phyloP scores from a whole-genome alignment of 2,888 invertebrate species.

The Tenthredo scrophulariae region DNA sequence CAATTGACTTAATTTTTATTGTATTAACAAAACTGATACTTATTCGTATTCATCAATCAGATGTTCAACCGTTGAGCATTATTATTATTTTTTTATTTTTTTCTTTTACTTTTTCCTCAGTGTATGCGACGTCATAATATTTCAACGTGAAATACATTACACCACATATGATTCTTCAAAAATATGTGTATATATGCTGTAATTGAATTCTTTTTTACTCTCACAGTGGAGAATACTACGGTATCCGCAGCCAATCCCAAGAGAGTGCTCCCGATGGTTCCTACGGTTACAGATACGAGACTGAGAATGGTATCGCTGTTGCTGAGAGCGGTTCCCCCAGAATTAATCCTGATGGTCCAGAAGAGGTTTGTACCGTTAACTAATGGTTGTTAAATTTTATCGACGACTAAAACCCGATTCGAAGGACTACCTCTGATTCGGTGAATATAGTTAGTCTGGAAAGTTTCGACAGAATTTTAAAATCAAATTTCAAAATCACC shows the following conservation, averaged over 20 bases:
- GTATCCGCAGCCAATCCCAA: conserved; percentile 70
- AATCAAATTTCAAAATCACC: neutral
- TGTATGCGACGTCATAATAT: neutral
- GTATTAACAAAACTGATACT: neutral
- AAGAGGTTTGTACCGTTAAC: conserved; percentile 64
- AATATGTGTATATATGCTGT: no score
- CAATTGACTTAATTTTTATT: neutral
- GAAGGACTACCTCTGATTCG: neutral
- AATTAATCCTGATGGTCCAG: conserved; percentile 66
- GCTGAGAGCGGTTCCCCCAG: conserved; percentile 71
- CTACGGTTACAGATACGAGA: conserved; percentile 73
- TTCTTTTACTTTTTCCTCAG: neutral
- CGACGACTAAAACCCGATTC: neutral
- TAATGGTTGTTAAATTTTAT: neutral
- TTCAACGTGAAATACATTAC: neutral
- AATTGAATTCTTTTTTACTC: neutral
- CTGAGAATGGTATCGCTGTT: conserved; percentile 75
- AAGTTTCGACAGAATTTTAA: neutral
- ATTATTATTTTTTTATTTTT: no score
- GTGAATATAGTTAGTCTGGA: neutral
- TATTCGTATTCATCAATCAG: no score
- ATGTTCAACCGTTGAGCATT: neutral
- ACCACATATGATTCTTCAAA: neutral
- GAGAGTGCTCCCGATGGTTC: conserved; percentile 72
- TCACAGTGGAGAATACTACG: conserved; percentile 65